Percentiles rank a stretch among this genome's conserved stretches.
Evolutionary conservation across 2,888 invertebrate genomes (phyloP).

Genomic region (Agrilus biguttatus): DNA sequence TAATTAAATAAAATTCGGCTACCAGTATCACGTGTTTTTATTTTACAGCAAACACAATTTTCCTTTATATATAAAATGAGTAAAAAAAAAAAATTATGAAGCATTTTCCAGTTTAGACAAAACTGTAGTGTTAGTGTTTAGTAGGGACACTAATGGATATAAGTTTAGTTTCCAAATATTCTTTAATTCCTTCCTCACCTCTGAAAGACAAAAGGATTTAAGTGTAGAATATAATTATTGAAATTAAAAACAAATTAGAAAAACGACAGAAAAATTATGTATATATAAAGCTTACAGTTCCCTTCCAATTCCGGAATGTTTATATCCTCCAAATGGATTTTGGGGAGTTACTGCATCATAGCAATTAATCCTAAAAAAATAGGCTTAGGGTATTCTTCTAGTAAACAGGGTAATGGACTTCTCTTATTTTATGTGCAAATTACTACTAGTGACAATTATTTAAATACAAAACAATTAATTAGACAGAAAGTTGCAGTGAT

Average conservation of each 20-base stretch:
- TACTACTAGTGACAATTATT: too few relatives aligned
- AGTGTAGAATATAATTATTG: background rate
- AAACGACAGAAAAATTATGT: background rate
- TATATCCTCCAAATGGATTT: conserved; percentile 81
- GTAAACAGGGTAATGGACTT: background rate
- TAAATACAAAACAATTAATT: too few relatives aligned
- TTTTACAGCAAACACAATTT: too few relatives aligned
- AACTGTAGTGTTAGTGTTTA: conserved; percentile 7
- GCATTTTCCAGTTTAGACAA: background rate
- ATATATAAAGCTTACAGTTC: conserved; percentile 42
- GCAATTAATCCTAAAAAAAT: conserved; percentile 54
- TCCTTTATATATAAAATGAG: background rate
- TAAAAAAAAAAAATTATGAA: background rate
- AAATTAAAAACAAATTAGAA: conserved; percentile 1
- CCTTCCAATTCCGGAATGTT: conserved; percentile 73
- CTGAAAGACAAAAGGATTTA: conserved; percentile 33
- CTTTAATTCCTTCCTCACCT: conserved; percentile 63
- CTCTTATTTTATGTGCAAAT: too few relatives aligned
- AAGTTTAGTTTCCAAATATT: conserved; percentile 67
- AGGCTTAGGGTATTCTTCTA: background rate
- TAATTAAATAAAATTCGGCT: background rate
- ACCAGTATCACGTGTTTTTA: too few relatives aligned
- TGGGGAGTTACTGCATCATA: conserved; percentile 57
- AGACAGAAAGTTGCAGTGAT: too few relatives aligned
- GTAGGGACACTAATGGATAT: conserved; percentile 42